phyloP scores from a whole-genome alignment of 1,140 invertebrate genomes.

The Zaprionus lachaisei region DNA sequence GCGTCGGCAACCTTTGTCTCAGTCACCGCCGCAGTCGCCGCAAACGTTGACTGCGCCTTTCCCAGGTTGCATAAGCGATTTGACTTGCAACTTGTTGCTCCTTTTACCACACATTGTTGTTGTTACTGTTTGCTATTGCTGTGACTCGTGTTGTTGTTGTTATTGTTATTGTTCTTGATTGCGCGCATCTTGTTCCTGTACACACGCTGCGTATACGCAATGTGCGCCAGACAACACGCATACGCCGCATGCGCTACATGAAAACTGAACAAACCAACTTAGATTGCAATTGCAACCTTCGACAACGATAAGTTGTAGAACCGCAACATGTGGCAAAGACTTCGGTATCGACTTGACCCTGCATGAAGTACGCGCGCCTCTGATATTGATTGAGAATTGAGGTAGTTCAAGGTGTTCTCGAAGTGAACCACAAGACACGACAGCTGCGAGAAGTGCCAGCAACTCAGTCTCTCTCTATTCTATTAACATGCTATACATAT shows the following conservation, averaged over 20 bases:
- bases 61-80: conserved; percentile 48
- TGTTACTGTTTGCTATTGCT: neutral
- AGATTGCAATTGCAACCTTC: neutral
- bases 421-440: neutral
- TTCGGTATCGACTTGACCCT: neutral
- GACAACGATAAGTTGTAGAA: neutral
- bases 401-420: conserved; percentile 3
- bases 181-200: neutral
- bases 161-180: conserved; percentile 24
- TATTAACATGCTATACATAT: too few relatives aligned
- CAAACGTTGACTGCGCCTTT: conserved; percentile 47
- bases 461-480: too few relatives aligned
- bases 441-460: neutral
- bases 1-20: conserved; percentile 12
- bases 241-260: conserved; percentile 10
- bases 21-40: conserved; percentile 12
- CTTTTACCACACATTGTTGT: conserved; percentile 10
- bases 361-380: neutral
- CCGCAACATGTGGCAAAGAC: neutral
- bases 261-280: neutral
- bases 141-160: neutral
- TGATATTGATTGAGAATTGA: neutral
- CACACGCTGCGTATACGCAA: conserved; percentile 38
- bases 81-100: conserved; percentile 46
- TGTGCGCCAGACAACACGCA: neutral